These are phyloP conservation scores for Florisuga fusca DNA, from an alignment of 2,797 vertebrate species.

Conservation along the genomic window DNA sequence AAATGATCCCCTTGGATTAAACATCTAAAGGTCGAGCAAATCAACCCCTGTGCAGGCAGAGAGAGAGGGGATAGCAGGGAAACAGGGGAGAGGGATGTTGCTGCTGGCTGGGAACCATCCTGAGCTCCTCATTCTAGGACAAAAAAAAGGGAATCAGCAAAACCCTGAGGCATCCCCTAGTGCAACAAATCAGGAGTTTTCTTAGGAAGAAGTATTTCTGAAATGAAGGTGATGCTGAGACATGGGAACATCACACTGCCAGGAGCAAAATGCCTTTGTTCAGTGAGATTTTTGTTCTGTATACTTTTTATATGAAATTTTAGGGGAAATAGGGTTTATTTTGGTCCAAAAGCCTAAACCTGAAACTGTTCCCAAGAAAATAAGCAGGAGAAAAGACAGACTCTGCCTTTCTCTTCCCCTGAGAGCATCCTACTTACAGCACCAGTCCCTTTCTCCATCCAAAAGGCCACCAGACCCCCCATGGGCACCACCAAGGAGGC, in stretches of 20 bases:
- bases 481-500: conserved; percentile 1
- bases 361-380: not conserved
- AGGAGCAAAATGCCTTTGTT: not conserved
- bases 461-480: not conserved
- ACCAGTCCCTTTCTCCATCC: not conserved
- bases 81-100: accelerated
- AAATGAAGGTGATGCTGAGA: not conserved
- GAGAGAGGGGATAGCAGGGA: not conserved
- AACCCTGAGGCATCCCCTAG: not conserved
- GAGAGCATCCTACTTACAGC: not conserved
- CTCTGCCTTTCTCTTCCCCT: not conserved
- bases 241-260: not conserved
- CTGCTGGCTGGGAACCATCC: not conserved
- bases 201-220: not conserved
- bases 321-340: not conserved
- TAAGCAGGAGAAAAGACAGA: not conserved
- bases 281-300: not conserved
- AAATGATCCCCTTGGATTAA: not conserved
- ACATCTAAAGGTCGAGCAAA: conserved; percentile 10
- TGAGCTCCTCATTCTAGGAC: accelerated
- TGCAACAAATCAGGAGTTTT: not conserved
- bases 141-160: not conserved
- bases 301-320: not conserved
- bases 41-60: not conserved
- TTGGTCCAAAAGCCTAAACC: not conserved